Conservation (phyloP, 1,140 invertebrate genomes). For the Drosophila kohkoa region DNA sequence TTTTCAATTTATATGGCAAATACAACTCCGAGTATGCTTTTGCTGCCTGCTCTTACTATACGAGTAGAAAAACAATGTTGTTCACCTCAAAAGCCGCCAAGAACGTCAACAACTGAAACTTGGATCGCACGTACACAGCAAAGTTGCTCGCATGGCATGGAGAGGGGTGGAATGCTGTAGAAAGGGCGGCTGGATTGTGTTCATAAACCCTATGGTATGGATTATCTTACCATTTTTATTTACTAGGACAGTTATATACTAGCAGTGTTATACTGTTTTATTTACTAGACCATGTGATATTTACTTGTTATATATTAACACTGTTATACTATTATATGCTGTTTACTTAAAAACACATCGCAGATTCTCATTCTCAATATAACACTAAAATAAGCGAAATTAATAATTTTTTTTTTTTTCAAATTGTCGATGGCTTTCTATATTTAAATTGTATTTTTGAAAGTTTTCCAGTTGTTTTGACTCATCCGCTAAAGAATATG, state of each 20-base stretch:
- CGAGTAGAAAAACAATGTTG: conserved; percentile 69
- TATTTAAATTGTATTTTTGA: not conserved
- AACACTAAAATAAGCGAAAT: not conserved
- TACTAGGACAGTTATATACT: not conserved
- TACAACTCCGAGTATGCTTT: conserved; percentile 53
- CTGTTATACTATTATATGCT: not conserved
- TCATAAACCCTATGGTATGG: conserved; percentile 29
- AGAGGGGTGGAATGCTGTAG: not conserved
- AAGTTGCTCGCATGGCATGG: not conserved
- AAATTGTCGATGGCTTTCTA: conserved; percentile 6
- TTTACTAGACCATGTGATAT: conserved; percentile 5
- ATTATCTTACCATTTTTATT: conserved; percentile 37
- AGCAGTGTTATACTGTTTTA: not conserved
- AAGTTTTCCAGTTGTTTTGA: not conserved
- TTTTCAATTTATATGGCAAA: conserved; percentile 70
- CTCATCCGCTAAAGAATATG: not conserved
- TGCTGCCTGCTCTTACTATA: conserved; percentile 29
- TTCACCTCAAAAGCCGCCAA: conserved; percentile 83
- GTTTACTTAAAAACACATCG: not conserved
- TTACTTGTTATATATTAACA: not conserved
- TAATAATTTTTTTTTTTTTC: not conserved
- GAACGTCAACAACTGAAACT: conserved; percentile 76
- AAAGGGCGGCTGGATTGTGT: conserved; percentile 1
- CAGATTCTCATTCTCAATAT: not conserved
- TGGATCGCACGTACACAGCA: conserved; percentile 48